Base-by-base conservation (phyloP, 1,140 invertebrate species). In the Drosophila santomea region DNA sequence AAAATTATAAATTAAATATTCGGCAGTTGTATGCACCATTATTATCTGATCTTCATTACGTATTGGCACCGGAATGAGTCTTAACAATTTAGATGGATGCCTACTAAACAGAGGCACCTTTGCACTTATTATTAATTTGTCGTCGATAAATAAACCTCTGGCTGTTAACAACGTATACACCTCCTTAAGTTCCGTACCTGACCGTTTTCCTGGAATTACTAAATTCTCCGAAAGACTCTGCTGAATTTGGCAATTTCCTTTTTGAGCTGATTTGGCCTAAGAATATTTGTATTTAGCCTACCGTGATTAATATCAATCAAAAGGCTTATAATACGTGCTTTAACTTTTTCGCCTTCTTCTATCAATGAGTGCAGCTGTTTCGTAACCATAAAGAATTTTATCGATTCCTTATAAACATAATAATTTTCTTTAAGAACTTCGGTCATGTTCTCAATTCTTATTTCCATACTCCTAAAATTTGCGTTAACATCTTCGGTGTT, bases 1-100 rank as follows among this genome's bases (percentile, higher is more conserved):
- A 48, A 48, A 28, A 48, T 48, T 48, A 48, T 48, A 48, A 48
- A 48, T 39, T 15, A 55, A 55, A 25, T 25, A 39, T 39, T 55
- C 36, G 36, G 20, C 11, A n/a, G 52, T n/a, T 25, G 6, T 39
- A 3, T 55, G 36, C 3, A 39, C 52, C 36, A 39, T 39, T 10
- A 39, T 55, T 12, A 55, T 52, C 4, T 15, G 3, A 17, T 36
- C 32, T 52, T 7, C 32, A 36, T 52, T 52, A 2, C 17, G 8
- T 8, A 55, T 55, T 5, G 52, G 12, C 14, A 55, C 2, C 36
- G 20, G 36, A 39, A 55, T 39, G 1, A 39, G 36, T 25, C 17
- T 17, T 0, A 17, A 17, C 17, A 17, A 17, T 17, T 17, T 17
- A 25, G 38, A 55, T 14, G 36, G 52, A 55, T 55, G 36, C 8